Evolutionary conservation across 35 echinoderm and acorn worm genomes (phyloP), one percentile per base, ranked within the genome.

Genomic region (Amphiura filiformis): DNA sequence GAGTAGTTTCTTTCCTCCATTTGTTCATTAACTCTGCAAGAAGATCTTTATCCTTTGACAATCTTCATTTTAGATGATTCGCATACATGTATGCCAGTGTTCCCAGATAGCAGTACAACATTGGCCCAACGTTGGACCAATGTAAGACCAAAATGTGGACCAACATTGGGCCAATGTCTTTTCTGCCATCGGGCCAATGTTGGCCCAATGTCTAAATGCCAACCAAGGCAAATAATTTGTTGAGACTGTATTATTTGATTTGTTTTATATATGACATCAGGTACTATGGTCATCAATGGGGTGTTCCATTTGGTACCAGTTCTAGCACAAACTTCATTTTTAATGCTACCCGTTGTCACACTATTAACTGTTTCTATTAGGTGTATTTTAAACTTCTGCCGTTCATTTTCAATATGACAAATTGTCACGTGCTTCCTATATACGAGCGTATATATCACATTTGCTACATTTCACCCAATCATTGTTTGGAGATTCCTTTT

Each of bases 1-100:
- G 83, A 39, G 52, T 85, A 85, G 34, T 37, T 37, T 11, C 77
- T 86, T 17, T 76, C 13, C 18, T 80, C 76, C 65, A 79, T 12
- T 79, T 79, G 64, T 36, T 36, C 70, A 79, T 79, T 13, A 87
- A 87, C 4, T 13, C 76, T 76, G 75, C 32, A 87, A 80, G 86
- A 12, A 87, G 36, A 12, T 87, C 65, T 35, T 38, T 30, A 33
- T 78, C 32, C 75, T 87, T 87, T 4, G 26, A 5, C 26, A 87
- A 38, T 49, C 40, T 87, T 44, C 39, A 12, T 47, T 41, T 79
- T 22, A 87, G 39, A 26, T 31, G 14, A 32, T 77, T 31, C 0
- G 33, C 38, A 42, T 37, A 78, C 39, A 33, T 42, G 14, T 87
- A 34, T 78, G 86, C 86, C 33, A 39, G 86, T 22, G 18, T 37